These are phyloP conservation scores for Sphenopsis melanotis DNA, from an alignment of 2,797 vertebrate genomes.

Conservation along the genomic window DNA sequence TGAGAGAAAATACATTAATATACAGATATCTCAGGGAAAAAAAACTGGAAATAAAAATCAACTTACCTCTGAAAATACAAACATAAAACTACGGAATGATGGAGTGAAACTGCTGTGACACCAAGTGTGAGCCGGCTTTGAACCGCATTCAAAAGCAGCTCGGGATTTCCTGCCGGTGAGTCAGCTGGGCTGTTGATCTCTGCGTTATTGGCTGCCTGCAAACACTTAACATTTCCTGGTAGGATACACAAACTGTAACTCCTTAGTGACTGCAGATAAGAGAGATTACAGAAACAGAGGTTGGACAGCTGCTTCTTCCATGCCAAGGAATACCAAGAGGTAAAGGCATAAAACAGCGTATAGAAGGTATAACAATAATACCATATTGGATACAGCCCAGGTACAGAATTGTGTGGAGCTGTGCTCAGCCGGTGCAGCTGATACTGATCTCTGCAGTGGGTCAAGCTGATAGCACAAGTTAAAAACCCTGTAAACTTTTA, in stretches of 20 bases:
- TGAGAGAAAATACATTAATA: background rate
- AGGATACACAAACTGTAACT: background rate
- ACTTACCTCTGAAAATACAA: background rate
- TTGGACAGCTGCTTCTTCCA: background rate
- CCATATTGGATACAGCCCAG: background rate
- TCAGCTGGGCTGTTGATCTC: background rate
- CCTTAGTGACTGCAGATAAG: background rate
- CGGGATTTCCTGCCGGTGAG: background rate
- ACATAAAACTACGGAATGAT: background rate
- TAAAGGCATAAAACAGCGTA: background rate
- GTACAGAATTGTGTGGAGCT: fast-evolving
- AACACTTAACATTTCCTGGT: background rate
- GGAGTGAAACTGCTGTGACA: background rate
- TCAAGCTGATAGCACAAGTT: background rate
- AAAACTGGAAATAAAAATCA: background rate
- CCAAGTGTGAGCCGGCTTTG: background rate
- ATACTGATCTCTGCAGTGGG: background rate
- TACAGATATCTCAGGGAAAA: background rate
- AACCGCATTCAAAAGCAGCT: background rate
- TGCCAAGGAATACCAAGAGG: background rate
- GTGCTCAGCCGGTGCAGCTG: background rate
- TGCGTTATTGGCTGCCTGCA: conserved; percentile 16
- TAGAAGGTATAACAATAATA: background rate
- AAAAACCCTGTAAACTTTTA: background rate
- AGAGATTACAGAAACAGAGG: background rate